phyloP scores from a whole-genome alignment of 2,113 vertebrate genomes.

The Leucosticte australis region DNA sequence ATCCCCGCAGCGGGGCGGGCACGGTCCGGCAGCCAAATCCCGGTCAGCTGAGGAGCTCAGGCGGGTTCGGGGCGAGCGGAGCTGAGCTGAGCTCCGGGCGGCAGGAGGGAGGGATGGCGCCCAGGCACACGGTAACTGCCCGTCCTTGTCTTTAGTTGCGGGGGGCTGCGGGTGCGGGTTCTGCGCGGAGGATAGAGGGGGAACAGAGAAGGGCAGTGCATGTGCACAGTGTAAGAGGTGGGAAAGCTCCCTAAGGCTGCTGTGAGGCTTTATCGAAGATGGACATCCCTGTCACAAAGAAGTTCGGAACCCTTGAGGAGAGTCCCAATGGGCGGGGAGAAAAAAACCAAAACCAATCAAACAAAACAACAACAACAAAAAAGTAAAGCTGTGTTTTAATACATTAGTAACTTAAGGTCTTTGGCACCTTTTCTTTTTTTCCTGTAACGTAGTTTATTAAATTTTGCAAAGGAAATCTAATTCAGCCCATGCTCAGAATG shows the following conservation, averaged over 20 bases:
- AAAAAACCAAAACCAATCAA: too few species aligned
- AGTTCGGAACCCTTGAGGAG: neutral
- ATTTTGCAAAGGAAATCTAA: neutral
- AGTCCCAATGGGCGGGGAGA: neutral
- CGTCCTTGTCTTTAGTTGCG: neutral
- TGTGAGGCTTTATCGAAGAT: accelerated
- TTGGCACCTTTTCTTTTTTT: neutral
- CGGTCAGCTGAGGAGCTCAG: slow-evolving; percentile 2
- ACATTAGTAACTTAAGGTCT: neutral
- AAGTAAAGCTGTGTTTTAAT: neutral
- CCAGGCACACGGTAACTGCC: neutral
- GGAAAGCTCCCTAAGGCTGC: neutral
- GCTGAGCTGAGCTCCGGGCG: neutral
- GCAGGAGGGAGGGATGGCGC: neutral
- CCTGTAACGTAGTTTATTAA: neutral
- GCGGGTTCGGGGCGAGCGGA: too few species aligned
- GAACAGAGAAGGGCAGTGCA: accelerated
- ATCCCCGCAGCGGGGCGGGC: neutral
- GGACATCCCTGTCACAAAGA: too few species aligned
- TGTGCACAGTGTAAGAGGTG: accelerated
- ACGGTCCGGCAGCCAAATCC: neutral
- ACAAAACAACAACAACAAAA: neutral
- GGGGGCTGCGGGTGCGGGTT: neutral
- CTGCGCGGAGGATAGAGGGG: neutral
- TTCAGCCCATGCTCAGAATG: neutral